A percentile compares a stretch with the other conserved stretches of the same genome.
Evolutionary conservation across 2,797 vertebrate species (phyloP).

Genomic region (Esox lucius): DNA sequence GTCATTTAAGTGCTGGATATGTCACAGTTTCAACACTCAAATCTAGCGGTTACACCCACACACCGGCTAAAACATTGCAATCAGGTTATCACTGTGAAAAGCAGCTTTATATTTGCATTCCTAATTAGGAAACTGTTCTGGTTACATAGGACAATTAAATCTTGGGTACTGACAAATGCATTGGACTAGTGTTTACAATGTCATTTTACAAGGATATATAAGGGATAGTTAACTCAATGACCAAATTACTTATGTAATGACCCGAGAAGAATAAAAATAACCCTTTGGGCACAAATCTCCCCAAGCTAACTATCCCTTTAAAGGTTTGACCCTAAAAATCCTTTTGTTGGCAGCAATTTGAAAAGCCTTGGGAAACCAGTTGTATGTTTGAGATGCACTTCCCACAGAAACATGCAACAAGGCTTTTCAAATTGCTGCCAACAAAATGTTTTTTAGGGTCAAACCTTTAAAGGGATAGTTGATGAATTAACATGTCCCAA

Average conservation of each 20-base stretch:
- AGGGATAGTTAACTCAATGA: neutral
- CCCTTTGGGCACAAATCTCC: neutral
- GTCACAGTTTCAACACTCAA: constrained; percentile 13
- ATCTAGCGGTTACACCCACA: constrained; percentile 6
- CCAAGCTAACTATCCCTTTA: neutral
- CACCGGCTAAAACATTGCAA: neutral
- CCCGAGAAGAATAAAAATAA: neutral
- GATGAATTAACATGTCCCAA: neutral
- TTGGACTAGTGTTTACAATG: neutral
- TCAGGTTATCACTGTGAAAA: constrained; percentile 1
- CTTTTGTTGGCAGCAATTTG: too few species aligned
- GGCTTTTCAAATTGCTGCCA: too few species aligned
- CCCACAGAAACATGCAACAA: neutral
- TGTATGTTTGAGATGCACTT: neutral
- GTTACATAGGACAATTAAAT: neutral
- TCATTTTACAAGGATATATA: neutral
- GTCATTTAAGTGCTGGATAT: neutral
- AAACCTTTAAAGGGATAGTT: neutral
- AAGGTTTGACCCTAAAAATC: neutral
- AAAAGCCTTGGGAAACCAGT: too few species aligned
- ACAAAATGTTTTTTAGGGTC: neutral
- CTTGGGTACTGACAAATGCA: neutral
- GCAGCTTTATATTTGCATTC: constrained; percentile 12
- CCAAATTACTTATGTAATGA: neutral
- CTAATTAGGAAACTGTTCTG: neutral